These are phyloP conservation scores for Cosmorhoe ocellata DNA, from an alignment of 2,888 invertebrate species.

Conservation along the genomic window DNA sequence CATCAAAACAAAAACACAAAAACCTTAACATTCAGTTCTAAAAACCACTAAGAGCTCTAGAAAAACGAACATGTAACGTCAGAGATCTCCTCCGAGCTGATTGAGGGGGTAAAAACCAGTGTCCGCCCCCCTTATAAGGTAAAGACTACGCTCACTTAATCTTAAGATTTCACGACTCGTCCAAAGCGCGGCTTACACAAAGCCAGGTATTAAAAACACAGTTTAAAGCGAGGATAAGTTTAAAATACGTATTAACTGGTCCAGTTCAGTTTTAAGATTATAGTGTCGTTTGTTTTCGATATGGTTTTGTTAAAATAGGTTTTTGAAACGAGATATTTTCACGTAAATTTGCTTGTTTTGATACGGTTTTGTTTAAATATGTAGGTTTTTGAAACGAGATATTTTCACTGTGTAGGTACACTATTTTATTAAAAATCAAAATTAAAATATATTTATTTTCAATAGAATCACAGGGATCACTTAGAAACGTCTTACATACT, in stretches of 20 bases:
- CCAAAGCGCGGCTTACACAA: conserved; percentile 22
- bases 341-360: too few species aligned
- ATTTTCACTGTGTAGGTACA: too few species aligned
- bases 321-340: too few species aligned
- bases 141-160: conserved; percentile 22
- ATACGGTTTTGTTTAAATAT: too few species aligned
- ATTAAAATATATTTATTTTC: too few species aligned
- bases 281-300: conserved; percentile 6
- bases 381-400: too few species aligned
- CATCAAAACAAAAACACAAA: too few species aligned
- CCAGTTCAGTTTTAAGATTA: conserved; percentile 8
- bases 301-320: neutral
- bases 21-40: too few species aligned
- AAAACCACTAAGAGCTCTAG: neutral
- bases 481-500: too few species aligned
- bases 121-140: conserved; percentile 9
- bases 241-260: conserved; percentile 19
- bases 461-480: too few species aligned
- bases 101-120: conserved; percentile 9
- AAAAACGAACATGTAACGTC: neutral
- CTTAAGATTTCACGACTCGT: conserved; percentile 33
- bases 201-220: conserved; percentile 23
- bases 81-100: conserved; percentile 4
- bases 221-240: conserved; percentile 19
- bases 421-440: too few species aligned